Conservation (phyloP, 2,113 vertebrate genomes). For the Rhinichthys klamathensis region DNA sequence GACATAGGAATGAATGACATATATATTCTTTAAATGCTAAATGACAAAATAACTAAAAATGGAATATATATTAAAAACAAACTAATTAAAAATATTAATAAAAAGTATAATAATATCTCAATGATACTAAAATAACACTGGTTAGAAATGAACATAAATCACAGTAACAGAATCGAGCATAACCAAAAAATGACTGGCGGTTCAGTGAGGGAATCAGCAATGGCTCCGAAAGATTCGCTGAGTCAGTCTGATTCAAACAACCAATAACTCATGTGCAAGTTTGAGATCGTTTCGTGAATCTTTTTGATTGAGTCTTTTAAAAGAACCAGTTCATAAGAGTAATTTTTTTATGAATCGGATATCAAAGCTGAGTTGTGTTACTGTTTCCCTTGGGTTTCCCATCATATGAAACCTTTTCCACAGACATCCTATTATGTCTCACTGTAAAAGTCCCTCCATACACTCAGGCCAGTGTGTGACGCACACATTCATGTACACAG, state of each 20-base stretch:
- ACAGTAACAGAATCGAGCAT: not conserved
- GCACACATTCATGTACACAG: not conserved
- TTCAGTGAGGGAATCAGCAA: not conserved
- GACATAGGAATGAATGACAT: too few species aligned
- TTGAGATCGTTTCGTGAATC: not conserved
- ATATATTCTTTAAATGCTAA: too few species aligned
- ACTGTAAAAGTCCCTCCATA: not conserved
- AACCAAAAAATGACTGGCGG: not conserved
- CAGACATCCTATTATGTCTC: not conserved
- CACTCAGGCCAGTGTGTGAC: constrained; percentile 11
- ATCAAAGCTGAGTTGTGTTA: not conserved
- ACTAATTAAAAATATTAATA: not conserved
- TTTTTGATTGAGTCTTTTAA: not conserved
- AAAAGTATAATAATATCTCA: not conserved
- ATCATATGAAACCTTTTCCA: constrained; percentile 12
- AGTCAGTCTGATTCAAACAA: not conserved
- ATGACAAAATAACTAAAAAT: not conserved
- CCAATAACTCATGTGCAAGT: not conserved
- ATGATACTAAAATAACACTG: not conserved
- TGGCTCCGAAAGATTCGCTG: not conserved
- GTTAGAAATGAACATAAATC: not conserved
- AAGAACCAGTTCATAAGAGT: not conserved
- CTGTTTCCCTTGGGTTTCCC: not conserved
- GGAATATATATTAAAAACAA: not conserved
- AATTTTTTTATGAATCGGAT: not conserved